Base-by-base conservation (phyloP, 2,113 vertebrate species). In the Pteruthius melanotis region DNA sequence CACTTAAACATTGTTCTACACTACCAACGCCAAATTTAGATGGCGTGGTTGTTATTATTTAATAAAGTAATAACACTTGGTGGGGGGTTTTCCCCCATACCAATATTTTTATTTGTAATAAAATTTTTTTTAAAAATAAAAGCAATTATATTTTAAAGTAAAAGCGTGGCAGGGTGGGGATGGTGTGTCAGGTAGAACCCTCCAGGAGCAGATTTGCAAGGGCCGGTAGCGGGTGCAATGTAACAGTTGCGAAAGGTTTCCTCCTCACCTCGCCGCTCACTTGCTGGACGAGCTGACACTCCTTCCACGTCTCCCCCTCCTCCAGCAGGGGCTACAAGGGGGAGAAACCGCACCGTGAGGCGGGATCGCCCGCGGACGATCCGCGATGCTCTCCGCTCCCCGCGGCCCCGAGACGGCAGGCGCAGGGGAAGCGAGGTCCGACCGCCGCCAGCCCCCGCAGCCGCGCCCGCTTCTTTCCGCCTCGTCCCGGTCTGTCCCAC, bases 181-280 rank as follows among this genome's bases (percentile, higher is more conserved):
- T 9, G 11, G 30, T n/a, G 11, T 2, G 30, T 22, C 64, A 75
- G 53, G 72, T 35, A 72, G 47, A 21, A 31, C 37, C 56, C 72
- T 28, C 17, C 4, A 7, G 33, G 35, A 35, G n/a, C 35, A 14
- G 49, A 49, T 15, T 2, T 6, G 33, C 19, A 20, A 45, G n/a
- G 31, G 45, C 20, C 71, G 23, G 60, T 13, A 74, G 76, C 13
- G 49, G 23, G 40, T 3, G 23, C 66, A 35, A 30, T 0, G 4
- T 0, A 28, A 19, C 8, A 47, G 65, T 61, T 7, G 69, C 8
- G 13, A 31, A 90, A 30, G 76, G 40, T 30, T 26, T 33, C 52
- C 52, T 61, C 85, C 98, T 99, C 98, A 99, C 99, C 99, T 99
- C 99, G 78, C 95, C 94, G 95, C 97, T 98, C 97, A 99, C 99